Percentiles rank a stretch among this genome's conserved stretches.
These are phyloP conservation scores for Troglohyphantes excavatus DNA, from an alignment of 2,888 invertebrate genomes.

Conservation along the genomic window DNA sequence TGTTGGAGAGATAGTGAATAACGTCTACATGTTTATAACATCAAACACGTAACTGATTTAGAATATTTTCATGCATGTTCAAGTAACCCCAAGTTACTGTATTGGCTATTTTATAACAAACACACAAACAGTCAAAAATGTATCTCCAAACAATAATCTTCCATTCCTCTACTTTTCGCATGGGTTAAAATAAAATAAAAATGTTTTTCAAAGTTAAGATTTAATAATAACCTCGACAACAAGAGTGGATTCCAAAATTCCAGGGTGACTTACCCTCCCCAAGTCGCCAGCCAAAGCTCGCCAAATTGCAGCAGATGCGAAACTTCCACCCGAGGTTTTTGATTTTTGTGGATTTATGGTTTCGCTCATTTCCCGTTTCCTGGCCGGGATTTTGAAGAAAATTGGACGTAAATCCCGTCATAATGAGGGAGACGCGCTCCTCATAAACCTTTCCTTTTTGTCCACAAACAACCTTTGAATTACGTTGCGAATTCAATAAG, in stretches of 20 bases:
- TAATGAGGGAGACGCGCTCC: background rate
- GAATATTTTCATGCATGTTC: too few relatives aligned
- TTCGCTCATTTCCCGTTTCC: background rate
- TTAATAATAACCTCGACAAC: too few relatives aligned
- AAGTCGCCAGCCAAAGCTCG: background rate
- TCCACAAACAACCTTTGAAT: background rate
- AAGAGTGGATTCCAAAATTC: background rate
- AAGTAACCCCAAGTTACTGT: too few relatives aligned
- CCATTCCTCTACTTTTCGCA: too few relatives aligned
- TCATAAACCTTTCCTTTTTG: background rate
- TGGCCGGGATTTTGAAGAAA: background rate
- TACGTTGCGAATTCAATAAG: background rate
- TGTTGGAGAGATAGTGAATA: too few relatives aligned
- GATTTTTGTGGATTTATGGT: background rate
- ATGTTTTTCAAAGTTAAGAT: background rate
- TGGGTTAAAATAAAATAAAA: too few relatives aligned
- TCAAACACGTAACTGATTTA: too few relatives aligned
- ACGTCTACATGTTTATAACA: too few relatives aligned
- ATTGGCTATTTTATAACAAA: too few relatives aligned
- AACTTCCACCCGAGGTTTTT: background rate
- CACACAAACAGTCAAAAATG: too few relatives aligned
- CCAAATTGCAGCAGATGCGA: background rate
- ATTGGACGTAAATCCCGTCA: constrained; percentile 9
- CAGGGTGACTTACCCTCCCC: background rate
- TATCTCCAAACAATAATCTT: too few relatives aligned